A percentile compares a stretch with the other conserved stretches of the same genome.
Evolutionary conservation across 2,113 vertebrate species (phyloP).

Genomic region (Mormyrus lacerda): DNA sequence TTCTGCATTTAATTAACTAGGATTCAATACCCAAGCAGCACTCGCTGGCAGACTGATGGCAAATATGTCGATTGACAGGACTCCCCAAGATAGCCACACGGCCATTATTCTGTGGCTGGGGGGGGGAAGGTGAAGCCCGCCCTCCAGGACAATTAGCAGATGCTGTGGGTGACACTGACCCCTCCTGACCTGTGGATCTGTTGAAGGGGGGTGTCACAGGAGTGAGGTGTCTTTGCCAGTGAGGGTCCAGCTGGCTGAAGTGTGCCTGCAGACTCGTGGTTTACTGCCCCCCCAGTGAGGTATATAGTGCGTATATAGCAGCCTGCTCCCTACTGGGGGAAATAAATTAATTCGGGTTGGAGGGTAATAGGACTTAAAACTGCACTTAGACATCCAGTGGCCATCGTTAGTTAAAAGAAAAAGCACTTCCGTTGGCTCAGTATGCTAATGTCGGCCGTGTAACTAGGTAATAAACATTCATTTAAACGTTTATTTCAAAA

Average conservation of each 20-base stretch:
- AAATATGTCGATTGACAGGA: conserved; percentile 44
- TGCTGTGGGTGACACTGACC: conserved; percentile 53
- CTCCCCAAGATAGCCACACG: conserved; percentile 33
- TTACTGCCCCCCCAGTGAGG: conserved; percentile 2
- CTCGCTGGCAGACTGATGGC: conserved; percentile 15
- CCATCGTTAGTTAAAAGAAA: not conserved
- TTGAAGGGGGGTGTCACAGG: conserved; percentile 25
- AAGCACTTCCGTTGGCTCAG: not conserved
- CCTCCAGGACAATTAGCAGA: conserved; percentile 66
- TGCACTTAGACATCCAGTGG: not conserved
- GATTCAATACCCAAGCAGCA: not conserved
- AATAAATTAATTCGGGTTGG: not conserved
- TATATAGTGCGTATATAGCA: not conserved
- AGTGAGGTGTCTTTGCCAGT: conserved; percentile 17
- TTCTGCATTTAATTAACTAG: conserved; percentile 4
- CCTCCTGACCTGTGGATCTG: conserved; percentile 52
- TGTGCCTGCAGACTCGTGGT: conserved; percentile 24
- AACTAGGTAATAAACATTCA: not conserved
- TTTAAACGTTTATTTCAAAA: not conserved
- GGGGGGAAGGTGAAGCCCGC: conserved; percentile 36
- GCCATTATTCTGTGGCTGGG: conserved; percentile 43
- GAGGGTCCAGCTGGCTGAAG: not conserved
- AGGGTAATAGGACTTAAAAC: no score
- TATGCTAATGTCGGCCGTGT: not conserved
- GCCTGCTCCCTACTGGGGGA: not conserved